Conservation (phyloP, 2,888 invertebrate species). For the Apoderus coryli region DNA sequence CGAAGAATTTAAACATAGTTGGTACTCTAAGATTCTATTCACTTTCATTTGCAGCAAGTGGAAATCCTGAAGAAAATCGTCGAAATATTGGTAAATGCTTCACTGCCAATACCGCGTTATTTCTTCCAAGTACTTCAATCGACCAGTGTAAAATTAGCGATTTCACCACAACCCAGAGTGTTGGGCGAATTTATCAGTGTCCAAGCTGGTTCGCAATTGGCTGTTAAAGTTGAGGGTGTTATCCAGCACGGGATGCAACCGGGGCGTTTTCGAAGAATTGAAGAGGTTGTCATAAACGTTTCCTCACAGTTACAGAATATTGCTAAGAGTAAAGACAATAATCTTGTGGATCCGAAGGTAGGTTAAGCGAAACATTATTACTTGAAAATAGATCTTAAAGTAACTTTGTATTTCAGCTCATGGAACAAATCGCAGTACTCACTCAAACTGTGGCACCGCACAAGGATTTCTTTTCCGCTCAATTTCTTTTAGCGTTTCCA, state of each 20-base stretch:
- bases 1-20: too few species aligned
- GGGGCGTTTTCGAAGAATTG: slow-evolving; percentile 54
- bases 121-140: slow-evolving; percentile 76
- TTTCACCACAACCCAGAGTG: slow-evolving; percentile 65
- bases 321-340: slow-evolving; percentile 30
- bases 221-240: slow-evolving; percentile 89
- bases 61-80: slow-evolving; percentile 45
- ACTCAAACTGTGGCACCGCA: slow-evolving; percentile 79
- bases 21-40: too few species aligned
- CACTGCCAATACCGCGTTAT: slow-evolving; percentile 58
- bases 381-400: not conserved
- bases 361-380: too few species aligned
- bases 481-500: slow-evolving; percentile 67
- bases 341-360: slow-evolving; percentile 26
- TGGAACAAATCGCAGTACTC: too few species aligned
- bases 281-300: slow-evolving; percentile 55
- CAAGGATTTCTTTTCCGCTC: slow-evolving; percentile 87
- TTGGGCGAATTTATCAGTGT: slow-evolving; percentile 74
- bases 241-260: slow-evolving; percentile 57
- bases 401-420: too few species aligned
- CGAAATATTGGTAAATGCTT: slow-evolving; percentile 45
- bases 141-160: slow-evolving; percentile 65
- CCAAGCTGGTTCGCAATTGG: slow-evolving; percentile 70
- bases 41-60: slow-evolving; percentile 34
- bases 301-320: slow-evolving; percentile 44